A percentile compares a stretch with the other conserved stretches of the same genome.
These are phyloP conservation scores for Slavum lentiscoides DNA, from an alignment of 2,888 invertebrate species.

Conservation along the genomic window DNA sequence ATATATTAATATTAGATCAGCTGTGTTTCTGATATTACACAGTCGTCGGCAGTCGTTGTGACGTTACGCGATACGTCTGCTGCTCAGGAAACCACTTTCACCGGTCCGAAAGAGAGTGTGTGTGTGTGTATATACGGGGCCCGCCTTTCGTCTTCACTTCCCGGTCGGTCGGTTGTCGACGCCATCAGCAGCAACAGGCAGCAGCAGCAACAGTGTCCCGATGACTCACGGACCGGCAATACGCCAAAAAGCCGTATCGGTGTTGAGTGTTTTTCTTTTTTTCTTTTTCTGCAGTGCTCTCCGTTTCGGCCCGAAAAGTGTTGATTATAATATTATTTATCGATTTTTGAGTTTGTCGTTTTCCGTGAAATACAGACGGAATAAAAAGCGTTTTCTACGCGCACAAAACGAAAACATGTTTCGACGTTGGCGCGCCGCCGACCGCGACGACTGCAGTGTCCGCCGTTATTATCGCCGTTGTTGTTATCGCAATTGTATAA, in stretches of 20 bases:
- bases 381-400: no score
- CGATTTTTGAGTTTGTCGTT: background rate
- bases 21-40: no score
- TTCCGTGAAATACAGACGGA: background rate
- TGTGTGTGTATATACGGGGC: background rate
- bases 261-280: background rate
- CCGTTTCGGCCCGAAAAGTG: no score
- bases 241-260: conserved; percentile 15
- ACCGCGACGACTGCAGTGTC: no score
- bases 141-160: conserved; percentile 52
- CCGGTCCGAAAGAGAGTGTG: conserved; percentile 46
- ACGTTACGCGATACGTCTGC: conserved; percentile 6
- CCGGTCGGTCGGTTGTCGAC: conserved; percentile 16
- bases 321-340: no score
- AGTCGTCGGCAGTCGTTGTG: conserved; percentile 9
- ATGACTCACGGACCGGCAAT: conserved; percentile 40
- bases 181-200: no score
- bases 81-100: conserved; percentile 45
- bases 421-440: background rate
- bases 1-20: no score
- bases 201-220: conserved; percentile 26
- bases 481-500: background rate
- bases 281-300: background rate
- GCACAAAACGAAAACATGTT: background rate
- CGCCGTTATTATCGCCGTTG: background rate